These are phyloP conservation scores for Dryobotodes eremita DNA, from an alignment of 2,888 invertebrate genomes.

Conservation along the genomic window DNA sequence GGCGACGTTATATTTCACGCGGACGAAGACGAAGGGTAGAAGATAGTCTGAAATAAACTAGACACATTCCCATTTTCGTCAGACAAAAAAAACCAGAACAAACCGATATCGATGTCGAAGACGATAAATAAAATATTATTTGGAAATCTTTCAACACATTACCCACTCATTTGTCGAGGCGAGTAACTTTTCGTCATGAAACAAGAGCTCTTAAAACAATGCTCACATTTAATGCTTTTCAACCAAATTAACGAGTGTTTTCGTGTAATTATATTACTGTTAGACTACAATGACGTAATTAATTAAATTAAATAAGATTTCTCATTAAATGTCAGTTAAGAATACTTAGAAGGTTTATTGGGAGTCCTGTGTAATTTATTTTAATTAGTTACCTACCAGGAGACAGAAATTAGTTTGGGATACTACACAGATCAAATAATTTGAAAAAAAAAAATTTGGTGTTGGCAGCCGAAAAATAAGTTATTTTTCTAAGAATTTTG, in stretches of 20 bases:
- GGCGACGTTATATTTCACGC: too few relatives aligned
- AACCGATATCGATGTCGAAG: slow-evolving; percentile 18
- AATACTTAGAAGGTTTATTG: not conserved
- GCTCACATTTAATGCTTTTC: slow-evolving; percentile 27
- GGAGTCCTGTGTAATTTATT: slow-evolving; percentile 4
- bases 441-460: not conserved
- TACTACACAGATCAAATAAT: not conserved
- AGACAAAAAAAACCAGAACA: not conserved
- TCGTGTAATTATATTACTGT: slow-evolving; percentile 38
- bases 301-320: slow-evolving; percentile 23
- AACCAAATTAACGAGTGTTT: slow-evolving; percentile 40
- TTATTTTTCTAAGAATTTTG: not conserved
- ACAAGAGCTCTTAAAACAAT: slow-evolving; percentile 18
- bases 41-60: not conserved
- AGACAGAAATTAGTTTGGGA: not conserved
- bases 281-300: slow-evolving; percentile 21
- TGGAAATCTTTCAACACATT: slow-evolving; percentile 29
- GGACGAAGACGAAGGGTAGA: not conserved
- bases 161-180: slow-evolving; percentile 38
- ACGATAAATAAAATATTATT: slow-evolving; percentile 37
- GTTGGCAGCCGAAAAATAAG: not conserved
- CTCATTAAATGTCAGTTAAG: slow-evolving; percentile 1
- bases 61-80: not conserved
- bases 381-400: slow-evolving; percentile 9
- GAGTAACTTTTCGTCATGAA: slow-evolving; percentile 20